Evolutionary conservation across 2,113 vertebrate genomes (phyloP).

Genomic region (Amphiprion ocellaris): DNA sequence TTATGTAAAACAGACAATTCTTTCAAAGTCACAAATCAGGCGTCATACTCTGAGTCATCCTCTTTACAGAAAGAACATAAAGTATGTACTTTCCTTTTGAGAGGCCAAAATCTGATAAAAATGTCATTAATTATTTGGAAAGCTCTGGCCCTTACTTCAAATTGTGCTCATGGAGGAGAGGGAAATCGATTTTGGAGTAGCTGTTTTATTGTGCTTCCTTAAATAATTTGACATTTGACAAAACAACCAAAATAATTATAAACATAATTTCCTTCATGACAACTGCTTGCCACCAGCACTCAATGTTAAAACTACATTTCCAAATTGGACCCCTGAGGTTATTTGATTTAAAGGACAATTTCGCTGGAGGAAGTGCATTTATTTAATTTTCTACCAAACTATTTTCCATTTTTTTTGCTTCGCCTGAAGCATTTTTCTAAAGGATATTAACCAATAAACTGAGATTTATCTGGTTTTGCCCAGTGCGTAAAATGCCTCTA

Average conservation of each 20-base stretch:
- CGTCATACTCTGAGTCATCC: neutral
- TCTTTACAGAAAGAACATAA: neutral
- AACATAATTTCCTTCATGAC: neutral
- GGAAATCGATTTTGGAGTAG: neutral
- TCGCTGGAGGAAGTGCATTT: neutral
- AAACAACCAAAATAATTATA: neutral
- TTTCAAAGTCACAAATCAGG: neutral
- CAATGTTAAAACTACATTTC: neutral
- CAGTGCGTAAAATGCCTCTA: too few species aligned
- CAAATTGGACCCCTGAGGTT: neutral
- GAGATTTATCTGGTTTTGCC: neutral
- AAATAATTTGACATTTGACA: neutral
- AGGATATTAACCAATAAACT: neutral
- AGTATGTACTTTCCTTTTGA: neutral
- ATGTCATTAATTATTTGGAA: neutral
- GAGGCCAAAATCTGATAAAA: neutral
- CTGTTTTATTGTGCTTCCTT: neutral
- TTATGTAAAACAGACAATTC: neutral
- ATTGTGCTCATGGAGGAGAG: neutral
- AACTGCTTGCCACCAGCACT: neutral
- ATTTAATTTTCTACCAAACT: neutral
- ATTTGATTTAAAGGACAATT: neutral
- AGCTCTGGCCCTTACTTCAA: neutral
- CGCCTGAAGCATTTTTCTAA: neutral
- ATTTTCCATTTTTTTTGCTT: neutral